Conservation (phyloP, 2,888 invertebrate species). For the Colletes collaris region DNA sequence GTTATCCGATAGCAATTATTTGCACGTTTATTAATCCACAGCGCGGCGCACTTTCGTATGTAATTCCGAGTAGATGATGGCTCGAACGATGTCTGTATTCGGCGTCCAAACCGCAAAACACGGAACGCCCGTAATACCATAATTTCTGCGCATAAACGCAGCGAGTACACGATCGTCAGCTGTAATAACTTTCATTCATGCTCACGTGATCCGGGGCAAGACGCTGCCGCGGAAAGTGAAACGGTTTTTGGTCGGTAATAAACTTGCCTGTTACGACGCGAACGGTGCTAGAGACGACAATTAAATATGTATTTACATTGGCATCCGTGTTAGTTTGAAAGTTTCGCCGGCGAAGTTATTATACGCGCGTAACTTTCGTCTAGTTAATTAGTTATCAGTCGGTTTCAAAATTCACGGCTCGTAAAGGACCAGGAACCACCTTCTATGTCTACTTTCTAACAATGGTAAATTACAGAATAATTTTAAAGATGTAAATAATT, state of each 20-base stretch:
- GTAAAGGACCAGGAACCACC: no score
- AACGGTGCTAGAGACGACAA: background rate
- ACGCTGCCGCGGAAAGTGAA: constrained; percentile 21
- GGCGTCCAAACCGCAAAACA: constrained; percentile 18
- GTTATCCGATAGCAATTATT: constrained; percentile 16
- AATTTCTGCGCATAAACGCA: constrained; percentile 15
- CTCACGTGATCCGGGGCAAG: constrained; percentile 10
- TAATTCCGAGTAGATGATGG: constrained; percentile 15
- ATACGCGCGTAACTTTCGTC: no score
- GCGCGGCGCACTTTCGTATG: constrained; percentile 17
- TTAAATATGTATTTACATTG: background rate
- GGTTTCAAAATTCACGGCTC: no score
- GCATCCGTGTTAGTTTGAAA: background rate
- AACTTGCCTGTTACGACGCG: background rate
- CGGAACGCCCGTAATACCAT: background rate
- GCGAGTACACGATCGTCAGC: constrained; percentile 14
- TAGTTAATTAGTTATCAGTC: no score
- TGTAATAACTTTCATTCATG: constrained; percentile 40
- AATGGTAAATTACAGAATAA: no score
- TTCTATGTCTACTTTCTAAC: no score
- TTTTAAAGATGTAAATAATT: no score
- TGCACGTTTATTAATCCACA: constrained; percentile 30
- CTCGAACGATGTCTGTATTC: constrained; percentile 17
- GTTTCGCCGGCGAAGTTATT: no score
- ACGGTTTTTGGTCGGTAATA: constrained; percentile 15